Conservation (phyloP, 2,797 vertebrate species). For the Phrynocephalus vlangalii region DNA sequence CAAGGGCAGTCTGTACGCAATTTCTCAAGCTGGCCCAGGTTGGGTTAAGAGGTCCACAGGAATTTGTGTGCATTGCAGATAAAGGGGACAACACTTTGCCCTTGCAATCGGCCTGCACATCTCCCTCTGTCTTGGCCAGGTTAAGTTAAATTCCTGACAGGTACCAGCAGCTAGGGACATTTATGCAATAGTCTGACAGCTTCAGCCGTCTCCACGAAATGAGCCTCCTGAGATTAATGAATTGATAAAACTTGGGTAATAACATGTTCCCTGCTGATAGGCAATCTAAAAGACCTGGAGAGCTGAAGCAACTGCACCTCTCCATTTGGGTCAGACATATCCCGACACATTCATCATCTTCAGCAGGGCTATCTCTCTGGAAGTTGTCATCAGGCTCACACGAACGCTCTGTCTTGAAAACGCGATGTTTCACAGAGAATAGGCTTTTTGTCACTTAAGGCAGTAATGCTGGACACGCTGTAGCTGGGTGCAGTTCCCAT, state of each 20-base stretch:
- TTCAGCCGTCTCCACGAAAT: slow-evolving; percentile 24
- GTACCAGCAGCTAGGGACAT: neutral
- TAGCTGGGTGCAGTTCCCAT: neutral
- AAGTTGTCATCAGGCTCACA: neutral
- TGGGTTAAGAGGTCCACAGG: slow-evolving; percentile 55
- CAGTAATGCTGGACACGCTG: neutral
- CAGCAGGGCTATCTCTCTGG: no score
- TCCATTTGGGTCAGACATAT: neutral
- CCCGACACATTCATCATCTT: accelerated
- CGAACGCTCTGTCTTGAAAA: neutral
- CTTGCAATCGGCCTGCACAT: slow-evolving; percentile 47
- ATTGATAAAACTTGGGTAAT: slow-evolving; percentile 25
- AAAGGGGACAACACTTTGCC: slow-evolving; percentile 40
- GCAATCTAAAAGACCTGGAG: slow-evolving; percentile 10
- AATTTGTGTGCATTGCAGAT: slow-evolving; percentile 50
- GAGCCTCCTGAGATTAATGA: slow-evolving; percentile 29
- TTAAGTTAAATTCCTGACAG: slow-evolving; percentile 42
- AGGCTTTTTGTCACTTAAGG: neutral
- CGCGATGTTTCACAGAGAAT: neutral
- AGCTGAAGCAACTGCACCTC: slow-evolving; percentile 2
- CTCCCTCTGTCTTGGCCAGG: slow-evolving; percentile 35
- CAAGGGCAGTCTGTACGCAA: slow-evolving; percentile 43
- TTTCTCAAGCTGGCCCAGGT: slow-evolving; percentile 64
- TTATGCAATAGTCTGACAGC: slow-evolving; percentile 20
- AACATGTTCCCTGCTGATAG: slow-evolving; percentile 35